Evolutionary conservation across 53 echinoderm and acorn worm species (phyloP), one percentile per base, ranked within the genome.

Genomic region (Pentamera pediparva): DNA sequence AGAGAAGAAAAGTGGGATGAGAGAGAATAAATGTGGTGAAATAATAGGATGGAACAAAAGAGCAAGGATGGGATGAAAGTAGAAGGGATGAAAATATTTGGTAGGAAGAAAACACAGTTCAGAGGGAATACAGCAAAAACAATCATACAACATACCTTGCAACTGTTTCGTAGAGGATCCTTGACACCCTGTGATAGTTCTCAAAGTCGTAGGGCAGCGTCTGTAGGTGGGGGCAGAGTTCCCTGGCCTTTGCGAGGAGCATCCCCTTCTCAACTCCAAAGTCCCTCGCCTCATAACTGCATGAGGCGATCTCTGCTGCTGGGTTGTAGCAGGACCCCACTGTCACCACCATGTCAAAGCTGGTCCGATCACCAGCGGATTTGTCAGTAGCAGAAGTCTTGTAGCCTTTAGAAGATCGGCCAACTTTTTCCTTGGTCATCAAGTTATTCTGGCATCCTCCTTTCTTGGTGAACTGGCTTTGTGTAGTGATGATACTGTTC

Each of bases 121-220:
- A 0, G 1, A 45, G 24, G 24, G 24, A 0, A 21, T 51, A 6
- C 19, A 51, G 9, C 20, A 6, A 51, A 51, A 22, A 4, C 19
- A 52, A 52, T 67, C 18, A 39, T 0, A 10, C 31, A 27, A 30
- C 73, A 62, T 61, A 96, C 96, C 91, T 92, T 3, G 96, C 96
- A 11, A 96, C 78, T 9, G 83, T 96, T 39, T 89, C 91, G 75
- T 96, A 96, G 41, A 96, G 65, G 9, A 78, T 83, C 73, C 85
- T 72, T 10, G 96, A 88, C 31, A 96, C 91, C 50, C 61, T 77
- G 63, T 83, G 85, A 63, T 96, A 96, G 5, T 82, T 81, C 26
- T 96, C 96, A 91, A 96, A 96, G 58, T 96, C 84, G 62, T 96
- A 96, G 5, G 96, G 96, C 37, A 96, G 87, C 3, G 88, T 96